Conservation (phyloP, 2,888 invertebrate genomes). For the Drosophila merina region DNA sequence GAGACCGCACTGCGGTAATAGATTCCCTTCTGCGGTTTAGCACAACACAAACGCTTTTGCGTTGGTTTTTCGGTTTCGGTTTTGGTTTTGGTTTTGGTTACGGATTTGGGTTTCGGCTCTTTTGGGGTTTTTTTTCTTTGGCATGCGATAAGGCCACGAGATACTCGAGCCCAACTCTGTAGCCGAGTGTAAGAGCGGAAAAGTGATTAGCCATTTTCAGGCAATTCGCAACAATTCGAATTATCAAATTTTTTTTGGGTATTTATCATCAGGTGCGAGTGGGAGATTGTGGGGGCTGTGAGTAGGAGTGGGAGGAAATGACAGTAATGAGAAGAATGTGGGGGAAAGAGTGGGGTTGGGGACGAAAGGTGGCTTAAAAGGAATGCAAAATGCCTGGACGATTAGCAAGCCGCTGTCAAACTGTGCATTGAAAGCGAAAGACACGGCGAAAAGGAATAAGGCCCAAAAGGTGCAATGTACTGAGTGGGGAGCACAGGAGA, state of each 20-base stretch:
- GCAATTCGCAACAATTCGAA: slow-evolving; percentile 34
- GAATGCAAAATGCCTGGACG: slow-evolving; percentile 70
- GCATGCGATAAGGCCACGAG: slow-evolving; percentile 30
- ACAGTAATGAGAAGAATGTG: slow-evolving; percentile 64
- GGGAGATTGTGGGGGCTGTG: not conserved
- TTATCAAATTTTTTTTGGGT: slow-evolving; percentile 31
- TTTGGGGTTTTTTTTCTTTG: slow-evolving; percentile 11
- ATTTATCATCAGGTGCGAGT: slow-evolving; percentile 37
- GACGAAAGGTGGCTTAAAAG: slow-evolving; percentile 7
- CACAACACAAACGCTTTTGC: slow-evolving; percentile 10
- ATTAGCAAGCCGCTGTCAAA: slow-evolving; percentile 77
- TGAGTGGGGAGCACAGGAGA: slow-evolving; percentile 40
- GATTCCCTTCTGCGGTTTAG: slow-evolving; percentile 10
- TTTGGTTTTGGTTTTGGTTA: slow-evolving; percentile 9
- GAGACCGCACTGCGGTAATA: slow-evolving; percentile 26
- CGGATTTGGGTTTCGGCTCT: slow-evolving; percentile 10
- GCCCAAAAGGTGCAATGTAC: slow-evolving; percentile 72
- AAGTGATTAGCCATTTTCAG: slow-evolving; percentile 35
- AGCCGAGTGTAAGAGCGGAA: not conserved
- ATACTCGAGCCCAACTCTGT: slow-evolving; percentile 7
- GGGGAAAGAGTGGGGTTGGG: slow-evolving; percentile 5
- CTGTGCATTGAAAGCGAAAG: slow-evolving; percentile 76
- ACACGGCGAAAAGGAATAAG: slow-evolving; percentile 44
- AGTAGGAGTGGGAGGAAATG: slow-evolving; percentile 52
- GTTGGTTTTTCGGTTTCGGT: slow-evolving; percentile 1